phyloP scores from a whole-genome alignment of 2,113 vertebrate species.

The Odontophorus gujanensis region DNA sequence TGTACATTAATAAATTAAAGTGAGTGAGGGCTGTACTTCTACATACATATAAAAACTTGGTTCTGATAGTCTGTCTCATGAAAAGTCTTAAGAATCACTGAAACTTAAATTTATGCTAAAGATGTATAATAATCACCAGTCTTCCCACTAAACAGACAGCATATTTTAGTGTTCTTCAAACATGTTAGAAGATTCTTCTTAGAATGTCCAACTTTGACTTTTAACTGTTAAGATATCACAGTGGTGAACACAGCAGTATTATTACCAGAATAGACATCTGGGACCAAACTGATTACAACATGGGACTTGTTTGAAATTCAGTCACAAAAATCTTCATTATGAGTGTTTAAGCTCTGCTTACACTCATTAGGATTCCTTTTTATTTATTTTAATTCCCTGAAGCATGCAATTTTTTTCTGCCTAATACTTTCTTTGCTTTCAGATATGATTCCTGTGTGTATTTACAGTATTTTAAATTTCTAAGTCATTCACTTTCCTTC shows the following conservation, averaged over 20 bases:
- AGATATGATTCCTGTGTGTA: not conserved
- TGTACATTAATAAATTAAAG: not conserved
- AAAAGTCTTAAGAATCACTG: not conserved
- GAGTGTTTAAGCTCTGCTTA: not conserved
- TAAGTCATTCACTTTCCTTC: not conserved
- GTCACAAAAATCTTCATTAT: not conserved
- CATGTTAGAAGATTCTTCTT: not conserved
- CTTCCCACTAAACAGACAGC: not conserved
- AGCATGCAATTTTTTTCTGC: not conserved
- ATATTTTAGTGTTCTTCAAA: not conserved
- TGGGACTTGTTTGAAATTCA: not conserved
- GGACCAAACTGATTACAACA: not conserved
- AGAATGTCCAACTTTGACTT: not conserved
- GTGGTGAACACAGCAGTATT: not conserved
- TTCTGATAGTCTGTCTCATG: not conserved
- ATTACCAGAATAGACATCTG: not conserved
- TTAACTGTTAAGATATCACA: not conserved
- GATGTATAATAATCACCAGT: not conserved
- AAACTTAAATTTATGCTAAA: not conserved
- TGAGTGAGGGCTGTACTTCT: fast-evolving
- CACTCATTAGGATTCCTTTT: not conserved
- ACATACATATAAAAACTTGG: not conserved
- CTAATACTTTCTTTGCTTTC: not conserved
- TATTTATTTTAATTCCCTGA: not conserved
- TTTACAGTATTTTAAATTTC: not conserved